Percentiles rank a stretch among this genome's conserved stretches.
Evolutionary conservation across 1,140 invertebrate genomes (phyloP).

Genomic region (Cotesia glomerata): DNA sequence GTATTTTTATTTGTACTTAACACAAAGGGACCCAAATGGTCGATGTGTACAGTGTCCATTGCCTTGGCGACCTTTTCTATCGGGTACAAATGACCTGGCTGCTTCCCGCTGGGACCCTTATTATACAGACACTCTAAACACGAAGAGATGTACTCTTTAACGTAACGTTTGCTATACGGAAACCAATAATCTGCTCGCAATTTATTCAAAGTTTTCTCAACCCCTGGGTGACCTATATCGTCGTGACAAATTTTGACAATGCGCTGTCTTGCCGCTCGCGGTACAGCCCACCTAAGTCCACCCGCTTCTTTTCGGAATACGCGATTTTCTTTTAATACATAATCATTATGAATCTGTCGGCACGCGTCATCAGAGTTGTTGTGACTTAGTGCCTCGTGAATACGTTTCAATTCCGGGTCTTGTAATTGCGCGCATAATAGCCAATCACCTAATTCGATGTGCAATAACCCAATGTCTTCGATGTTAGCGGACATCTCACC

Average conservation of each 20-base stretch:
- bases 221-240: constrained; percentile 40
- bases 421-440: constrained; percentile 17
- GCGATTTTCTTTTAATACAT: too few species aligned
- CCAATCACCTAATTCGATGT: constrained; percentile 7
- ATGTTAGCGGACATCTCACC: too few species aligned
- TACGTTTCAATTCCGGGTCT: constrained; percentile 15
- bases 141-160: constrained; percentile 28
- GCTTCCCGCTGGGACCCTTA: constrained; percentile 26
- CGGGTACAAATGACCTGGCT: constrained; percentile 20
- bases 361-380: constrained; percentile 3
- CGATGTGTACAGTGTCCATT: too few species aligned
- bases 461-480: not conserved
- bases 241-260: constrained; percentile 48
- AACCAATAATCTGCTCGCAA: constrained; percentile 41
- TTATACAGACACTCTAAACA: constrained; percentile 27
- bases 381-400: not conserved
- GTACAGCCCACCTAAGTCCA: constrained; percentile 31
- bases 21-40: too few species aligned
- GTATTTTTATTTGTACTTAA: too few species aligned
- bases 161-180: constrained; percentile 25
- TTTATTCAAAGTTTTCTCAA: constrained; percentile 39
- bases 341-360: constrained; percentile 18
- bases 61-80: not conserved
- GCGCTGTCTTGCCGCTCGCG: constrained; percentile 40
- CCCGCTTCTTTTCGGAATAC: too few species aligned